phyloP scores from a whole-genome alignment of 2,888 invertebrate genomes.

The Eristalis intricaria region DNA sequence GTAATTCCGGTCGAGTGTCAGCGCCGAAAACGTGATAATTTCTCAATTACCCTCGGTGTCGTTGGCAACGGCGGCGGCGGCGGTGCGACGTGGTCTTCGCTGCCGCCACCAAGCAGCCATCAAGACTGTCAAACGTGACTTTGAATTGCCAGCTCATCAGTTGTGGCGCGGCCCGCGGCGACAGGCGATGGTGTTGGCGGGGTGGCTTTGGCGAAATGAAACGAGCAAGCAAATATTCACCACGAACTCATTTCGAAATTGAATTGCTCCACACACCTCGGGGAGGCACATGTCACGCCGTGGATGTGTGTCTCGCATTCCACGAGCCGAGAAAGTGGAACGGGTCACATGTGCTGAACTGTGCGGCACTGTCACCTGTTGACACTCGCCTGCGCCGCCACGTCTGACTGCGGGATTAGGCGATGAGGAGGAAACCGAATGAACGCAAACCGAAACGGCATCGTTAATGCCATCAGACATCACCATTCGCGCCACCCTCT shows the following conservation, averaged over 20 bases:
- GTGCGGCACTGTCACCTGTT: constrained; percentile 34
- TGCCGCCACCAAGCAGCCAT: constrained; percentile 6
- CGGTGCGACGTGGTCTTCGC: background rate
- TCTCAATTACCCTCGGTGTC: constrained; percentile 2
- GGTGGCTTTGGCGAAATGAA: background rate
- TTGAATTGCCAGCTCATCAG: constrained; percentile 34
- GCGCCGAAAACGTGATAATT: constrained; percentile 46
- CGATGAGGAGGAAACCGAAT: background rate
- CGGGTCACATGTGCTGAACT: constrained; percentile 16
- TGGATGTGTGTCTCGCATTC: constrained; percentile 6
- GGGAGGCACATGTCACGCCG: background rate
- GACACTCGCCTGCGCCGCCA: background rate
- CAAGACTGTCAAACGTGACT: constrained; percentile 49
- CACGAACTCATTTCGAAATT: constrained; percentile 22
- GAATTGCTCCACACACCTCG: background rate
- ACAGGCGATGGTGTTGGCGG: background rate
- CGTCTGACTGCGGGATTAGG: constrained; percentile 8
- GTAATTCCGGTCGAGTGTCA: constrained; percentile 36
- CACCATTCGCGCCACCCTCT: background rate
- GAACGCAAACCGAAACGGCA: background rate
- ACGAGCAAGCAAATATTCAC: constrained; percentile 12
- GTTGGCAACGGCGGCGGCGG: constrained; percentile 1
- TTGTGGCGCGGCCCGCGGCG: background rate
- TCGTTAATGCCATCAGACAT: background rate
- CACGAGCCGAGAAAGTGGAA: background rate